Conservation (phyloP, 2,888 invertebrate genomes). For the Vesta saturnalis region DNA sequence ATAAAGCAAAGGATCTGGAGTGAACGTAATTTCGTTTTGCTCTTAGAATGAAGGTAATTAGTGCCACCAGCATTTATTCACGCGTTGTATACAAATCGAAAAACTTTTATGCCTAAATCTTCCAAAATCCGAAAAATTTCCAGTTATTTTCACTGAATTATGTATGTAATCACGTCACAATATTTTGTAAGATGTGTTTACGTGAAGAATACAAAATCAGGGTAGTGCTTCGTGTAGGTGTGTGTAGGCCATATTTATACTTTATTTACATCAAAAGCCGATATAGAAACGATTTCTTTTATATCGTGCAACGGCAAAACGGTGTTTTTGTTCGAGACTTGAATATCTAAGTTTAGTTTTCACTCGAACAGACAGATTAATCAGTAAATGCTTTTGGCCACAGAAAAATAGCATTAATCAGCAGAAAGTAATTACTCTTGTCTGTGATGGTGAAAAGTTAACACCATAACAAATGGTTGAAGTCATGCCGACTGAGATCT, state of each 20-base stretch:
- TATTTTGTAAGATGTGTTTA: conserved; percentile 5
- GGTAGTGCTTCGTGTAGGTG: neutral
- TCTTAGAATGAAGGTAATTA: conserved; percentile 20
- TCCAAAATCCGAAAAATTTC: neutral
- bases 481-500: conserved; percentile 29
- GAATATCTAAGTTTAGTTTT: neutral
- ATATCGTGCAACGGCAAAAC: neutral
- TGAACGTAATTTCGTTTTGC: neutral
- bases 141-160: conserved; percentile 4
- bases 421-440: conserved; percentile 28
- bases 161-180: conserved; percentile 6
- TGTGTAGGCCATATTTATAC: conserved; percentile 8
- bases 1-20: conserved; percentile 15
- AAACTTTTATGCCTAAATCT: neutral
- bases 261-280: conserved; percentile 5
- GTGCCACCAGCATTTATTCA: conserved; percentile 10
- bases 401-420: conserved; percentile 31
- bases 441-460: conserved; percentile 36
- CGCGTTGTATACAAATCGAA: neutral
- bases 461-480: conserved; percentile 34
- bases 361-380: neutral
- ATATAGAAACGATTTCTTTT: neutral
- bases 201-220: neutral
- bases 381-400: neutral
- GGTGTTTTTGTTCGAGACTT: neutral